Evolutionary conservation across 2,888 invertebrate genomes (phyloP).

Genomic region (Rhingia rostrata): DNA sequence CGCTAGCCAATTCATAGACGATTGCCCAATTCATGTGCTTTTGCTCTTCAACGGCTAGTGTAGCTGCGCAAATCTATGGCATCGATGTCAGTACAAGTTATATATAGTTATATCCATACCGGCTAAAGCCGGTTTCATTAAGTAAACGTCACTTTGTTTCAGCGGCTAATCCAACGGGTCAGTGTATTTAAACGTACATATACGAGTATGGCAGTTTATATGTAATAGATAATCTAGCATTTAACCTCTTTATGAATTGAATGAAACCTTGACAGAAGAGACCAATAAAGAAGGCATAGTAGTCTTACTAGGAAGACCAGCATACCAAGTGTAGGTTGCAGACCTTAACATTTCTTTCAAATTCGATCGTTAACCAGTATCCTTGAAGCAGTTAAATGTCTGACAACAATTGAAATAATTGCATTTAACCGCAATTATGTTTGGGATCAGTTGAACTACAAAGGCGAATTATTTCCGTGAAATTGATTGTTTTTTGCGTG

Average conservation of each 20-base stretch:
- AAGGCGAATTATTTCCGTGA: constrained; percentile 16
- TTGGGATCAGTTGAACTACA: constrained; percentile 12
- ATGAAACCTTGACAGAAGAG: constrained; percentile 43
- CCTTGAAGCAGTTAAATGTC: constrained; percentile 48
- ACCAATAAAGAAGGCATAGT: constrained; percentile 3
- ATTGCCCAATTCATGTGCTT: constrained; percentile 33
- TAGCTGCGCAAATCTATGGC: constrained; percentile 26
- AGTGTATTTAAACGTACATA: constrained; percentile 30
- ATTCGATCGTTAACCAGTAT: constrained; percentile 39
- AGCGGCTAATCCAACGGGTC: constrained; percentile 17
- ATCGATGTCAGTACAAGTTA: constrained; percentile 18
- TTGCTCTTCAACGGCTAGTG: constrained; percentile 9
- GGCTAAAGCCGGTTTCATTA: constrained; percentile 37
- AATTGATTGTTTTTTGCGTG: constrained; percentile 3
- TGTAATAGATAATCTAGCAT: constrained; percentile 21
- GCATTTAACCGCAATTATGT: constrained; percentile 18
- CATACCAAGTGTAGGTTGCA: constrained; percentile 6
- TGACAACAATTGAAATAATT: constrained; percentile 32
- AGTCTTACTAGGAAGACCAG: constrained; percentile 31
- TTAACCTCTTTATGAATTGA: constrained; percentile 54
- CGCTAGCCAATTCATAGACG: constrained; percentile 35
- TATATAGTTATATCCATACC: constrained; percentile 21
- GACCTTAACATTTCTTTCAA: constrained; percentile 30
- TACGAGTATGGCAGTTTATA: constrained; percentile 16
- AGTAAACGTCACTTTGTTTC: neutral